Percentiles rank a stretch among this genome's conserved stretches.
Conservation (phyloP, 2,888 invertebrate species). For the Diarsia brunnea region DNA sequence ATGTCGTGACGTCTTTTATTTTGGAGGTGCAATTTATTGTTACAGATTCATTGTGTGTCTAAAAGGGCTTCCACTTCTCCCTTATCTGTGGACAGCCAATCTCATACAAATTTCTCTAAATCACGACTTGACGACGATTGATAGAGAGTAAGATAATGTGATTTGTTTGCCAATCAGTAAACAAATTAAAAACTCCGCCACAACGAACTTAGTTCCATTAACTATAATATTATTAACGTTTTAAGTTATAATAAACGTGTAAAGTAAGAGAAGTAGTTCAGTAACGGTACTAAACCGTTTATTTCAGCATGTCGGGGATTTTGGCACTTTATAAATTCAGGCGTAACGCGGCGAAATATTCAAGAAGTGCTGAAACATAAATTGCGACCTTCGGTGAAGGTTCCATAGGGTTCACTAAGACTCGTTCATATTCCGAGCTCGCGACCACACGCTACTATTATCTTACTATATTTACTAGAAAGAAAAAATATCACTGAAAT, state of each 20-base stretch:
- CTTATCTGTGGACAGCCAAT: neutral
- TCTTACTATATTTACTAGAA: neutral
- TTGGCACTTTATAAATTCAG: constrained; percentile 49
- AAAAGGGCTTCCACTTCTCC: neutral
- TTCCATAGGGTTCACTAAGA: constrained; percentile 30
- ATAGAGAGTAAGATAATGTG: neutral
- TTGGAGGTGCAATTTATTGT: neutral
- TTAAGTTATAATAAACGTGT: constrained; percentile 8
- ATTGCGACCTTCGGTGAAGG: constrained; percentile 38
- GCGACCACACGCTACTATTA: constrained; percentile 10
- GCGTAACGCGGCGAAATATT: constrained; percentile 42
- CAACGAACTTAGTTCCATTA: too few relatives aligned
- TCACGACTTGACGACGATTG: neutral
- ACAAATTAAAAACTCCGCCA: neutral
- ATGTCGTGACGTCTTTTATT: neutral
- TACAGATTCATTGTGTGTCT: neutral
- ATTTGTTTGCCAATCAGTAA: neutral
- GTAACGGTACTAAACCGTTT: constrained; percentile 31
- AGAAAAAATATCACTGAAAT: constrained; percentile 4
- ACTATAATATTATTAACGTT: neutral
- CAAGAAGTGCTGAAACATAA: constrained; percentile 53
- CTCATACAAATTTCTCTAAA: neutral
- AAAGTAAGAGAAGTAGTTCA: constrained; percentile 6
- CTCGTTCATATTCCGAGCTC: constrained; percentile 6
- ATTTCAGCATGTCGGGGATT: constrained; percentile 31